Evolutionary conservation across 64 coral and sea anemone genomes (phyloP).

Genomic region (Stichodactyla mertensii): DNA sequence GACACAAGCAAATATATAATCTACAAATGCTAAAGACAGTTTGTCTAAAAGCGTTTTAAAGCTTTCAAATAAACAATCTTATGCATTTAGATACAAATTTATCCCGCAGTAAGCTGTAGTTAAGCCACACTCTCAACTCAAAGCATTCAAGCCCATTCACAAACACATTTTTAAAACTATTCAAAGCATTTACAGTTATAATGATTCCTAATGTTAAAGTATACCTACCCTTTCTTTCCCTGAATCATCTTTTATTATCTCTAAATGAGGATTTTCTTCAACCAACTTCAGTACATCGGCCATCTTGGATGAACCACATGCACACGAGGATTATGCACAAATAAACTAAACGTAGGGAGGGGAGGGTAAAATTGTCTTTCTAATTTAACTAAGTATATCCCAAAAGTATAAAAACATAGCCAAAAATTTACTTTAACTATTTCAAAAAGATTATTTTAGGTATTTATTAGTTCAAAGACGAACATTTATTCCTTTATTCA

Average conservation of each 20-base stretch:
- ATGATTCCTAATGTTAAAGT: background rate
- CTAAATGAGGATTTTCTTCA: slow-evolving; percentile 37
- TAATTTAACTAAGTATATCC: background rate
- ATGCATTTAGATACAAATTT: background rate
- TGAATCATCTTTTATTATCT: slow-evolving; percentile 42
- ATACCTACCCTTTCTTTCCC: slow-evolving; percentile 45
- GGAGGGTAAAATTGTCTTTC: background rate
- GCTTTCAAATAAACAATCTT: no score
- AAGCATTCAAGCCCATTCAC: background rate
- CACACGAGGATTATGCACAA: background rate
- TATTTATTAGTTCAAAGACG: background rate
- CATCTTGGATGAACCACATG: background rate
- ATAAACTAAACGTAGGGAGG: background rate
- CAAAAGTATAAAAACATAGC: background rate
- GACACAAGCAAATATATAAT: no score
- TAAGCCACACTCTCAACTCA: background rate
- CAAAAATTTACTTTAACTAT: background rate
- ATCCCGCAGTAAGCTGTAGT: background rate
- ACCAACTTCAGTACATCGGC: background rate
- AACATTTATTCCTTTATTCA: background rate
- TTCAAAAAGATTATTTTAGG: background rate
- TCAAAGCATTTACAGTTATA: background rate
- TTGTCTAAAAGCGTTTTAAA: no score
- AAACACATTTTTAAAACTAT: background rate
- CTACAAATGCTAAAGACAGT: no score